Evolutionary conservation across 2,888 invertebrate species (phyloP).

Genomic region (Andricus curvator): DNA sequence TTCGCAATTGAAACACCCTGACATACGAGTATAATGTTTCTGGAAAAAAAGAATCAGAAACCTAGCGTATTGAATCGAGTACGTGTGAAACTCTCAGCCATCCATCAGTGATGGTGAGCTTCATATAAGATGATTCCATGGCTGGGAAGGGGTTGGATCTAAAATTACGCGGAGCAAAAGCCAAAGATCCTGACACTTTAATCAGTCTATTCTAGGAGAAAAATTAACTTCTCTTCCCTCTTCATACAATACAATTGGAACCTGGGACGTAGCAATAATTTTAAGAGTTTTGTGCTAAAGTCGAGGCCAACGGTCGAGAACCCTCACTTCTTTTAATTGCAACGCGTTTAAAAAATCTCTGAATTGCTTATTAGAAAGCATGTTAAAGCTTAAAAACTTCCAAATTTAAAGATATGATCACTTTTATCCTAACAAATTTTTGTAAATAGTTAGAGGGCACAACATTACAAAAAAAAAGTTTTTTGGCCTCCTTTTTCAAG

Average conservation of each 20-base stretch:
- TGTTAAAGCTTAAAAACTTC: too few relatives aligned
- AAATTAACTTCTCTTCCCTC: slow-evolving; percentile 16
- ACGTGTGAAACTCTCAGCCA: slow-evolving; percentile 27
- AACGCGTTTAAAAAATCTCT: too few relatives aligned
- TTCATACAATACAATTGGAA: neutral
- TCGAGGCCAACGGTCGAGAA: too few relatives aligned
- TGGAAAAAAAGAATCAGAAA: slow-evolving; percentile 23
- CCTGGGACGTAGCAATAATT: too few relatives aligned
- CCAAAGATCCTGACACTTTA: slow-evolving; percentile 2
- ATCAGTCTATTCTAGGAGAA: neutral
- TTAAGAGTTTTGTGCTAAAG: too few relatives aligned
- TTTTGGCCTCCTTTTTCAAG: too few relatives aligned
- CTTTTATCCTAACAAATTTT: too few relatives aligned
- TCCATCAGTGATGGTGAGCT: neutral
- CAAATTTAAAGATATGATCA: too few relatives aligned
- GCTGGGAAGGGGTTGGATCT: neutral
- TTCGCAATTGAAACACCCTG: slow-evolving; percentile 14
- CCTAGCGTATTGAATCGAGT: slow-evolving; percentile 34
- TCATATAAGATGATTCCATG: neutral
- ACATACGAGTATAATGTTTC: neutral
- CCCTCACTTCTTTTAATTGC: too few relatives aligned
- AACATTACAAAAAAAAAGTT: too few relatives aligned
- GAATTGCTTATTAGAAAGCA: too few relatives aligned
- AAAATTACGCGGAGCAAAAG: slow-evolving; percentile 24
- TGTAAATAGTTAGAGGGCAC: too few relatives aligned